Percentiles rank a stretch among this genome's conserved stretches.
phyloP scores from a whole-genome alignment of 2,888 invertebrate species.

The Flexamia atlantica region DNA sequence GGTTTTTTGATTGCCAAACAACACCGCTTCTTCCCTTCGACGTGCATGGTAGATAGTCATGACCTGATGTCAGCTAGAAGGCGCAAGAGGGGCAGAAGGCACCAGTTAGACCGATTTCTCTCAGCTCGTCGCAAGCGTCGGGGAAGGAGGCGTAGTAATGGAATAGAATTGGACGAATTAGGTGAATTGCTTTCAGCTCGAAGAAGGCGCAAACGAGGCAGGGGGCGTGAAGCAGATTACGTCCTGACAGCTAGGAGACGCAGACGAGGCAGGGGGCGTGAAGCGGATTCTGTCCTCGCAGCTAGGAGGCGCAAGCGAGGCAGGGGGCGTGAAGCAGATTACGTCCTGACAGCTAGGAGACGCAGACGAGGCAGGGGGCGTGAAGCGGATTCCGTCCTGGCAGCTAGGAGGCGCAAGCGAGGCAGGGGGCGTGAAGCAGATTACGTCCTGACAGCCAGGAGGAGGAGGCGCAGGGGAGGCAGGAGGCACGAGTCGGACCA shows the following conservation, averaged over 20 bases:
- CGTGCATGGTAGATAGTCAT: not conserved
- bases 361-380: not conserved
- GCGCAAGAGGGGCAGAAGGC: not conserved
- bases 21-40: not conserved
- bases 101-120: not conserved
- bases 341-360: no score
- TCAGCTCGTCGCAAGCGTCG: not conserved
- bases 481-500: not conserved
- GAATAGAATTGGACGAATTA: no score
- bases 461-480: not conserved
- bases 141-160: not conserved
- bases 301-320: no score
- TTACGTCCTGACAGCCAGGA: not conserved
- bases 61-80: not conserved
- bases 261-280: no score
- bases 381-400: not conserved
- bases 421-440: not conserved
- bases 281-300: no score
- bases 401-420: not conserved
- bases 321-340: no score
- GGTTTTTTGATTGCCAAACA: constrained; percentile 3
- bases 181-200: no score
- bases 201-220: no score
- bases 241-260: no score
- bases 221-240: no score